Base-by-base conservation (phyloP, 2,113 vertebrate species). In the Caranx ignobilis region DNA sequence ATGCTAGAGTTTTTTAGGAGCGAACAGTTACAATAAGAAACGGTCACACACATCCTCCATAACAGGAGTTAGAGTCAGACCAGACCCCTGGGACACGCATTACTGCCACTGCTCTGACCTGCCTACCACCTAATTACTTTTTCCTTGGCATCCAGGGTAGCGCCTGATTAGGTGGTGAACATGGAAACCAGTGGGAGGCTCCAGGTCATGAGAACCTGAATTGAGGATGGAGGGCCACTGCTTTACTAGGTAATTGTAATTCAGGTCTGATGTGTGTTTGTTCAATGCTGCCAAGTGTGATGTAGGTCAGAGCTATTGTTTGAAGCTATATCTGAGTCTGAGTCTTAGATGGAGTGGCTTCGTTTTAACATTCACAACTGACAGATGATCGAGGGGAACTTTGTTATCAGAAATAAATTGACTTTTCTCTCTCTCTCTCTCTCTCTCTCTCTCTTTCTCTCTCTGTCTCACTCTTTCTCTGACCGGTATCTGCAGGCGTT, bases 251-350 rank as follows among this genome's bases (percentile, higher is more conserved):
- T 69, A 60, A 63, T 70, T 83, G 10, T 47, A 48, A 50, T 43
- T 62, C 41, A 15, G 37, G 41, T 5, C 39, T 45, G 3, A 18
- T 71, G 18, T 16, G 15, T 68, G 57, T n/a, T 45, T 39, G 10
- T 13, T 6, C 5, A 11, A 45, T 37, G 18, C 21, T 41, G 12
- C 9, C 6, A 37, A 21, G 41, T 41, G 9, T 21, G 15, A 47
- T 71, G 39, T 77, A 73, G 63, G 55, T 57, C 64, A 77, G n/a
- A 64, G 8, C 45, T 67, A 6, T 79, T 81, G 48, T 63, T 66
- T 63, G 11, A 73, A n/a, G 54, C 68, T 26, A 68, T 52, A 41
- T 19, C 57, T 77, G 12, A 41, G 18, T 41, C 5, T 52, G 59
- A 26, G 5, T 57, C 64, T 43, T 48, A 11, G 4, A 52, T 79